Evolutionary conservation across 2,113 vertebrate genomes (phyloP).

Genomic region (Xyrauchen texanus): DNA sequence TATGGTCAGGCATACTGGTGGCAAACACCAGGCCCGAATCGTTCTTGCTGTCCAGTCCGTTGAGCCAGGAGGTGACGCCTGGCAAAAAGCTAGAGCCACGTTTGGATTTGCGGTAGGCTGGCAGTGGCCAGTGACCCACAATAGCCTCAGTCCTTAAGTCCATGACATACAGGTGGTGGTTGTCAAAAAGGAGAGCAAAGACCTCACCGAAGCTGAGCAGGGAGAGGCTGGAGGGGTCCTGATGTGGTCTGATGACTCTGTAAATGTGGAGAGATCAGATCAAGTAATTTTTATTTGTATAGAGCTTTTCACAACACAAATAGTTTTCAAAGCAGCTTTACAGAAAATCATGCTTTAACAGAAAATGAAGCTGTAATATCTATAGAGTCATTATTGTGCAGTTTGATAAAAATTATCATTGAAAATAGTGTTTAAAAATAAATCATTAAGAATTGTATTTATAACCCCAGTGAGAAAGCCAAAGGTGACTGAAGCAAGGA

Average conservation of each 20-base stretch:
- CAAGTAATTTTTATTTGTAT: background rate
- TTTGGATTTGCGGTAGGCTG: constrained; percentile 96
- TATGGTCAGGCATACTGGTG: constrained; percentile 99
- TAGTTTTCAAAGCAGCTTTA: too few species aligned
- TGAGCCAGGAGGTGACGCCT: constrained; percentile 91
- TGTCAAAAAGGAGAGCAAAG: constrained; percentile 95
- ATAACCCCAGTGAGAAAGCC: too few species aligned
- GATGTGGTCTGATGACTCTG: constrained; percentile 91
- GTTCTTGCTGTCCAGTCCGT: constrained; percentile 91
- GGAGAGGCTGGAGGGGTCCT: constrained; percentile 87
- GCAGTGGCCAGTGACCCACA: constrained; percentile 94
- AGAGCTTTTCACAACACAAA: too few species aligned
- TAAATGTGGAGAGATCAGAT: constrained; percentile 47
- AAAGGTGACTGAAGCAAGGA: too few species aligned
- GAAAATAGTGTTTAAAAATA: too few species aligned
- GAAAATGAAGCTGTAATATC: too few species aligned
- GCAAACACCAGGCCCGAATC: constrained; percentile 95
- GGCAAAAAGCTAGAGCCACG: constrained; percentile 96
- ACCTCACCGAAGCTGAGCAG: constrained; percentile 93
- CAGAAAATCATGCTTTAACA: too few species aligned
- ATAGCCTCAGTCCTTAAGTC: constrained; percentile 93
- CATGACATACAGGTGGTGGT: constrained; percentile 94
- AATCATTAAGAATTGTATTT: too few species aligned
- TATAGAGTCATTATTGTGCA: too few species aligned
- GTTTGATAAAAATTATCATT: too few species aligned